phyloP scores from a whole-genome alignment of 23 tunicate species.

The Aplidium turbinatum region DNA sequence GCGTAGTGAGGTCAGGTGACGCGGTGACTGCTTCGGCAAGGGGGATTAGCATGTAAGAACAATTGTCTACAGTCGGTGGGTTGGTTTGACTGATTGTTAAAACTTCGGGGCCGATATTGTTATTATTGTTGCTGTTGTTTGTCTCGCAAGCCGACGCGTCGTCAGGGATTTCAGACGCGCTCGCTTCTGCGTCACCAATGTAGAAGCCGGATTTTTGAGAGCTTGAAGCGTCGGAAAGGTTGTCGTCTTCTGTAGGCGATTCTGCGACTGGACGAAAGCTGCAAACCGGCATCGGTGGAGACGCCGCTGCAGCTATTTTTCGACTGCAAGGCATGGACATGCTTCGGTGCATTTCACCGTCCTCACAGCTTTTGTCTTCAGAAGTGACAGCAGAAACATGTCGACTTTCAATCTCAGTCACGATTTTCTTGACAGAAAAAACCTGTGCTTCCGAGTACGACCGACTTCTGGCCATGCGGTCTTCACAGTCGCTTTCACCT shows the following conservation, averaged over 20 bases:
- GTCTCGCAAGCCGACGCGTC: background rate
- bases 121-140: conserved; percentile 7
- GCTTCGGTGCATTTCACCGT: conserved; percentile 23
- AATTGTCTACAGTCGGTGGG: too few species aligned
- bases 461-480: background rate
- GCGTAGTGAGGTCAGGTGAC: too few species aligned
- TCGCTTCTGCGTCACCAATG: background rate
- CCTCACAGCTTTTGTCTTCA: background rate
- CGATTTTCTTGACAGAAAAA: conserved; percentile 45
- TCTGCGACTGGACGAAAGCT: background rate
- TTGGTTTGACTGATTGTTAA: too few species aligned
- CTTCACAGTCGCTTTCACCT: background rate
- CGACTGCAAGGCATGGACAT: conserved; percentile 54
- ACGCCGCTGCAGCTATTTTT: background rate
- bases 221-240: too few species aligned
- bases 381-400: conserved; percentile 3
- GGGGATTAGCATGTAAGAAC: too few species aligned
- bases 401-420: conserved; percentile 48
- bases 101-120: conserved; percentile 6
- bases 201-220: background rate
- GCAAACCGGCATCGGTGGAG: background rate
- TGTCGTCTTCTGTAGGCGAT: background rate
- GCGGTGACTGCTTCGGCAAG: too few species aligned
- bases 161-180: background rate
- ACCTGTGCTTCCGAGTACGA: conserved; percentile 40